phyloP scores from a whole-genome alignment of 2,888 invertebrate species.

The Sepiola atlantica region DNA sequence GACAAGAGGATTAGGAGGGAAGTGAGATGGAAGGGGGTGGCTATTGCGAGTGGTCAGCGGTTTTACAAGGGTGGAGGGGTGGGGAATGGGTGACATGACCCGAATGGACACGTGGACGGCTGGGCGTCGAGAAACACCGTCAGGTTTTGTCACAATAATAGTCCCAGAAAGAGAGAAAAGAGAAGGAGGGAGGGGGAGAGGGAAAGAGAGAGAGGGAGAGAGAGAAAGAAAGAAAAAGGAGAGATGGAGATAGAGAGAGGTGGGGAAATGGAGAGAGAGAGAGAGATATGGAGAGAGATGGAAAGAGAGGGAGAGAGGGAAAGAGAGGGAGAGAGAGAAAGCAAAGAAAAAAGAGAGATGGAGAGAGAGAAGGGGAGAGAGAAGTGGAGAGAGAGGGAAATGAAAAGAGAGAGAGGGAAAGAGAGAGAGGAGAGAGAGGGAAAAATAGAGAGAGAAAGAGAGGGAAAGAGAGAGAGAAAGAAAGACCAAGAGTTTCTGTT shows the following conservation, averaged over 20 bases:
- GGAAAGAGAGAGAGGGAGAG: not conserved
- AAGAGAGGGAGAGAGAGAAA: too few relatives aligned
- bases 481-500: too few relatives aligned
- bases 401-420: too few relatives aligned
- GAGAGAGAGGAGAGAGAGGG: too few relatives aligned
- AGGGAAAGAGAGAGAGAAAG: too few relatives aligned
- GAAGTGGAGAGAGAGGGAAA: too few relatives aligned
- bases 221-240: not conserved
- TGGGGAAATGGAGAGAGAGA: too few relatives aligned
- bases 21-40: not conserved
- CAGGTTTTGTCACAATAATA: not conserved
- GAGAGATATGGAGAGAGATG: too few relatives aligned
- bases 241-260: too few relatives aligned
- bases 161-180: not conserved
- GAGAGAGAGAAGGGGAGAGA: too few relatives aligned
- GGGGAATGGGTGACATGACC: not conserved
- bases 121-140: not conserved
- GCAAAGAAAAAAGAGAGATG: not conserved
- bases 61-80: not conserved
- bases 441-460: too few relatives aligned
- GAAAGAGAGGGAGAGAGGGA: too few relatives aligned
- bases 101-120: not conserved
- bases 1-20: not conserved
- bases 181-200: not conserved
- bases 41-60: fast-evolving